A percentile compares a stretch with the other conserved stretches of the same genome.
Conservation (phyloP, 2,797 vertebrate genomes). For the Knipowitschia caucasica region DNA sequence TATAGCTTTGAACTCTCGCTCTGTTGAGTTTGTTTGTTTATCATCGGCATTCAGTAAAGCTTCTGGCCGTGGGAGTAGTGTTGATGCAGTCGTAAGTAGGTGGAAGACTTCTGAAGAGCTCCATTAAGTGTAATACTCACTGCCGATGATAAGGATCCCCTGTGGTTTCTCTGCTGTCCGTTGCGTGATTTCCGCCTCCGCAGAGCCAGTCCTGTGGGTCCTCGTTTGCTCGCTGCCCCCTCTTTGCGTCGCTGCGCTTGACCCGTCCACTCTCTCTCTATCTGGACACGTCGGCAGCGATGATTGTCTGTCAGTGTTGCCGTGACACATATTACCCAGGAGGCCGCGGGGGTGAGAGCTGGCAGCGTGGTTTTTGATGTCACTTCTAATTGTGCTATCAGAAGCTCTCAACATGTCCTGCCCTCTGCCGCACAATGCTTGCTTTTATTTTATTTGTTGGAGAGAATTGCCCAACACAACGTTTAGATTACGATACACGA, state of each 20-base stretch:
- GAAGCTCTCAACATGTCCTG: slow-evolving; percentile 18
- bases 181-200: slow-evolving; percentile 33
- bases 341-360: slow-evolving; percentile 33
- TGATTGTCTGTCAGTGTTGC: slow-evolving; percentile 52
- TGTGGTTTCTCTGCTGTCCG: slow-evolving; percentile 44
- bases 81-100: slow-evolving; percentile 36
- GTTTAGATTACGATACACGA: neutral
- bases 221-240: slow-evolving; percentile 21
- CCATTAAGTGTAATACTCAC: slow-evolving; percentile 33
- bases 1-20: slow-evolving; percentile 21
- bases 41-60: slow-evolving; percentile 38
- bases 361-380: slow-evolving; percentile 47
- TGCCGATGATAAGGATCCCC: slow-evolving; percentile 52
- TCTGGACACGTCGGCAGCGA: slow-evolving; percentile 46
- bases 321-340: slow-evolving; percentile 48
- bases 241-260: slow-evolving; percentile 16
- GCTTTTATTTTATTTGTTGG: slow-evolving; percentile 3
- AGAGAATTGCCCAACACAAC: neutral
- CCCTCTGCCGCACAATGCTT: slow-evolving; percentile 13
- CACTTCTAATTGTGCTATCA: slow-evolving; percentile 46
- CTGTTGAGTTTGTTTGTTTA: slow-evolving; percentile 32
- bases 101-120: slow-evolving; percentile 20
- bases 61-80: slow-evolving; percentile 33
- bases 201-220: slow-evolving; percentile 26
- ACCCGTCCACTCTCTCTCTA: slow-evolving; percentile 48